Percentiles rank a stretch among this genome's conserved stretches.
Evolutionary conservation across 2,797 vertebrate species (phyloP).

Genomic region (Bucorvus abyssinicus): DNA sequence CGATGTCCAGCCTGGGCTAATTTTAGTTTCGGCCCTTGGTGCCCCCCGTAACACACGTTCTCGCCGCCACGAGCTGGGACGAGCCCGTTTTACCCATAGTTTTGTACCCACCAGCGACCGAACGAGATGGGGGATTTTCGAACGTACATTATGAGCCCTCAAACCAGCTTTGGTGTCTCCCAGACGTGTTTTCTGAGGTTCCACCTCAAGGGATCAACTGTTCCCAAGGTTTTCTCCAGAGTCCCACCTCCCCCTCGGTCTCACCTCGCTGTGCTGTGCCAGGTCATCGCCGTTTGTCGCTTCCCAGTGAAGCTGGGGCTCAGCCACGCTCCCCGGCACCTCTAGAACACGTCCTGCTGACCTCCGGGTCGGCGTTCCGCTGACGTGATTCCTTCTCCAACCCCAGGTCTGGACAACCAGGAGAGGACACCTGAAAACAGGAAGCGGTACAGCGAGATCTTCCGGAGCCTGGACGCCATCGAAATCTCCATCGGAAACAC

Average conservation of each 20-base stretch:
- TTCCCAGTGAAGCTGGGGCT: not conserved
- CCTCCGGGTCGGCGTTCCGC: no score
- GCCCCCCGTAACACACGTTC: no score
- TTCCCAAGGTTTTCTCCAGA: not conserved
- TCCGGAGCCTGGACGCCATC: slow-evolving; percentile 88
- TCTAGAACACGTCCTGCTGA: no score
- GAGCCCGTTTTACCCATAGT: no score
- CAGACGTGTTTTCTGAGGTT: not conserved
- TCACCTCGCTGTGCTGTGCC: not conserved
- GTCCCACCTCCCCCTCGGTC: not conserved
- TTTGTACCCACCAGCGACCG: no score
- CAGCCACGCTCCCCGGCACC: no score
- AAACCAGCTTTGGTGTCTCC: not conserved
- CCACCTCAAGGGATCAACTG: not conserved
- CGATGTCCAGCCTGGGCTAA: not conserved
- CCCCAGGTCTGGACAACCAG: slow-evolving; percentile 44
- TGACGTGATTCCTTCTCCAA: not conserved
- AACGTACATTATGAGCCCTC: not conserved
- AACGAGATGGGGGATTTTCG: no score
- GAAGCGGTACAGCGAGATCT: slow-evolving; percentile 92
- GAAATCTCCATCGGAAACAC: slow-evolving; percentile 81
- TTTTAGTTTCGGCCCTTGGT: not conserved
- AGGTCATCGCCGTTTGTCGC: rapidly evolving
- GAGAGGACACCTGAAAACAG: slow-evolving; percentile 35
- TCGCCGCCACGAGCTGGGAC: no score